Evolutionary conservation across 92 coral and sea anemone genomes (phyloP).

Genomic region (Plumapathes pennacea): DNA sequence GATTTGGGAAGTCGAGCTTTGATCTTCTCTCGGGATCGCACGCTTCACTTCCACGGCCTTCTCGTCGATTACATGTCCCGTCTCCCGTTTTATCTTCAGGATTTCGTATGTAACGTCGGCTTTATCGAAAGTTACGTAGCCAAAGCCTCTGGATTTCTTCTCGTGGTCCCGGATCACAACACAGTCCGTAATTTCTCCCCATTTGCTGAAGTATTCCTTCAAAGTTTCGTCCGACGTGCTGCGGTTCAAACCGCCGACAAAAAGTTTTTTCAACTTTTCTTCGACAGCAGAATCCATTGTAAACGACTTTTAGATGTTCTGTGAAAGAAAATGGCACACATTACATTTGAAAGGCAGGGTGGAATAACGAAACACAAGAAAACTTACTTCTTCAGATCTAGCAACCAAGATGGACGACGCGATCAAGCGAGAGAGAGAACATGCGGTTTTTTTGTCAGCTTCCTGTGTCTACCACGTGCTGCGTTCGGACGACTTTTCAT

Average conservation of each 20-base stretch:
- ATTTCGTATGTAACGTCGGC: constrained; percentile 41
- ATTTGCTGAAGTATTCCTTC: constrained; percentile 64
- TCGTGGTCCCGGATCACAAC: constrained; percentile 64
- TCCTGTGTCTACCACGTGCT: constrained; percentile 20
- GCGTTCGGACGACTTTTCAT: background rate
- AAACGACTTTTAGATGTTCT: too few species aligned
- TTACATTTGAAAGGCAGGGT: background rate
- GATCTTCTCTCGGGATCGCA: constrained; percentile 91
- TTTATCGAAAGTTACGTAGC: constrained; percentile 79
- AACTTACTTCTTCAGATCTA: background rate
- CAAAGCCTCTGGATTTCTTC: constrained; percentile 85
- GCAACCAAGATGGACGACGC: constrained; percentile 1
- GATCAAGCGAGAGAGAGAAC: background rate
- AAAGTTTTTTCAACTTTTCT: constrained; percentile 72
- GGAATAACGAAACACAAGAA: background rate
- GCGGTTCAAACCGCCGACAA: constrained; percentile 86
- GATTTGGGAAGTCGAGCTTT: constrained; percentile 55
- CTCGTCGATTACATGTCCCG: constrained; percentile 72
- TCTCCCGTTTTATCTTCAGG: constrained; percentile 44
- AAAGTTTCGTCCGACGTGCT: constrained; percentile 66
- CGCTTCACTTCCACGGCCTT: constrained; percentile 91
- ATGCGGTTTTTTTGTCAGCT: background rate
- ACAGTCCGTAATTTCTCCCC: constrained; percentile 69
- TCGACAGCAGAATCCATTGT: constrained; percentile 31
- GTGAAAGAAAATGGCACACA: background rate